A percentile compares a stretch with the other conserved stretches of the same genome.
phyloP scores from a whole-genome alignment of 2,888 invertebrate genomes.

The Thalpophila matura region DNA sequence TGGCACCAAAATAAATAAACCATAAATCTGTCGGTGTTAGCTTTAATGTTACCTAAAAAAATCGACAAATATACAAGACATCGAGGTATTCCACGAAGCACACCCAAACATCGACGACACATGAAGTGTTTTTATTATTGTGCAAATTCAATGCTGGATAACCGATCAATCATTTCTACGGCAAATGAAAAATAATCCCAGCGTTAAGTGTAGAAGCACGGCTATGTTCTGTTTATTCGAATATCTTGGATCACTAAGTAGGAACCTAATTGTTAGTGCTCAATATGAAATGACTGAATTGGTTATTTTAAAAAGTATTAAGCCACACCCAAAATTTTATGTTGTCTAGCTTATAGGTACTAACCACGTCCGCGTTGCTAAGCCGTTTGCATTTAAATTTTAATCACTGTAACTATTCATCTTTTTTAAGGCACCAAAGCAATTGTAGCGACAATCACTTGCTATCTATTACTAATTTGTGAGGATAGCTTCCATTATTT shows the following conservation, averaged over 20 bases:
- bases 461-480: slow-evolving; percentile 18
- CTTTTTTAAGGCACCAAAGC: slow-evolving; percentile 65
- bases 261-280: not conserved
- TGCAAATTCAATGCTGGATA: slow-evolving; percentile 4
- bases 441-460: slow-evolving; percentile 35
- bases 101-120: not conserved
- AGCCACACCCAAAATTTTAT: not conserved
- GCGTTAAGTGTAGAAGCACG: too few relatives aligned
- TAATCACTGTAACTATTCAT: slow-evolving; percentile 35
- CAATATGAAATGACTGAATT: not conserved
- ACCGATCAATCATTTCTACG: not conserved
- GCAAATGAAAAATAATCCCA: not conserved
- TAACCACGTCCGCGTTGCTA: not conserved
- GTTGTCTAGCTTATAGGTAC: not conserved
- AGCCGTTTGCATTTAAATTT: not conserved
- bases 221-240: not conserved
- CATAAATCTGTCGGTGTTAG: not conserved
- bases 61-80: not conserved
- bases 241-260: not conserved
- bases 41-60: not conserved
- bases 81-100: too few relatives aligned
- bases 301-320: not conserved
- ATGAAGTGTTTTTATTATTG: not conserved
- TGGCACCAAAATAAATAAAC: slow-evolving; percentile 47
- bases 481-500: slow-evolving; percentile 1